Conservation (phyloP, 2,888 invertebrate species). For the Lordiphosa fenestrarum region DNA sequence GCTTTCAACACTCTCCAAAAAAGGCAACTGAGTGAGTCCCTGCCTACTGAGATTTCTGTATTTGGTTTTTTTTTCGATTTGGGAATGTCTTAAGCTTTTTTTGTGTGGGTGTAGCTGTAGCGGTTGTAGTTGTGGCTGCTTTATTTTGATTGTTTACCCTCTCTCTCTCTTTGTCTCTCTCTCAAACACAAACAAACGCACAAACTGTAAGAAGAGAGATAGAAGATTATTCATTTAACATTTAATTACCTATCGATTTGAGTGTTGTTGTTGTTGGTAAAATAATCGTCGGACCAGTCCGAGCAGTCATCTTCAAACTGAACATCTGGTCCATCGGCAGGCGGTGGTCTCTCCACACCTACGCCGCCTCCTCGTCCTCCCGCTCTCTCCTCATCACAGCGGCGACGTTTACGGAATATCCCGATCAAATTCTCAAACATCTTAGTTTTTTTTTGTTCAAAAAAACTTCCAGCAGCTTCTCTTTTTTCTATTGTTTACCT, state of each 20-base stretch:
- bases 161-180: slow-evolving; percentile 1
- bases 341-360: slow-evolving; percentile 13
- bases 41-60: slow-evolving; percentile 16
- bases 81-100: slow-evolving; percentile 62
- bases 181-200: slow-evolving; percentile 28
- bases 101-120: slow-evolving; percentile 50
- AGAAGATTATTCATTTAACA: slow-evolving; percentile 47
- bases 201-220: slow-evolving; percentile 62
- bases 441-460: slow-evolving; percentile 2
- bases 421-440: slow-evolving; percentile 76
- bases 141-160: slow-evolving; percentile 35
- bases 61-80: slow-evolving; percentile 24
- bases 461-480: slow-evolving; percentile 47
- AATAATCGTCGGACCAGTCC: slow-evolving; percentile 33
- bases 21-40: too few species aligned
- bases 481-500: too few species aligned
- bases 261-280: slow-evolving; percentile 29
- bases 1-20: slow-evolving; percentile 5
- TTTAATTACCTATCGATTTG: slow-evolving; percentile 69
- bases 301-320: slow-evolving; percentile 22
- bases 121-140: slow-evolving; percentile 25
- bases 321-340: slow-evolving; percentile 4
- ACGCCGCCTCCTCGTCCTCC: slow-evolving; percentile 12
- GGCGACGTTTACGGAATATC: slow-evolving; percentile 77
- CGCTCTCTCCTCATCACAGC: slow-evolving; percentile 66